A percentile compares a stretch with the other conserved stretches of the same genome.
Evolutionary conservation across 2,113 vertebrate species (phyloP).

Genomic region (Ictalurus punctatus): DNA sequence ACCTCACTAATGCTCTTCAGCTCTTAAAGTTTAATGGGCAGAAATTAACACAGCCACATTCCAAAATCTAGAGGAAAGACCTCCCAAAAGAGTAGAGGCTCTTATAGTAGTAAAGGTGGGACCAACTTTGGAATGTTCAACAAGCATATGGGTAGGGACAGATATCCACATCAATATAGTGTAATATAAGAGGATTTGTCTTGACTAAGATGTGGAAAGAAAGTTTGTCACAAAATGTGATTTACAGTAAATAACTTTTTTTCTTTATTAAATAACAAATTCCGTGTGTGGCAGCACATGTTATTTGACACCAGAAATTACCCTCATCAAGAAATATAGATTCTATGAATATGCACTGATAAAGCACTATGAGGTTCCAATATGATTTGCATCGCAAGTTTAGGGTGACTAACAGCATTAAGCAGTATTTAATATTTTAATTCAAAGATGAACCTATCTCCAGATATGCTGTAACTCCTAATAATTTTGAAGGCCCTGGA

Average conservation of each 20-base stretch:
- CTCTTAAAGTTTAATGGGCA: not conserved
- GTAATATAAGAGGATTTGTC: no score
- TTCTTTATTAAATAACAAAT: not conserved
- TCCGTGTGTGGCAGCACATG: not conserved
- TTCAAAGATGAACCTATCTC: not conserved
- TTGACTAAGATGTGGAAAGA: no score
- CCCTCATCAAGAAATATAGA: not conserved
- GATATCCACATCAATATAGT: no score
- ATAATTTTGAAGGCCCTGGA: not conserved
- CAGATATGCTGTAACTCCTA: not conserved
- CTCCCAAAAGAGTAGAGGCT: not conserved
- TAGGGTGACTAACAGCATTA: not conserved
- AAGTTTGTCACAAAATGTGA: no score
- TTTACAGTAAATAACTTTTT: no score
- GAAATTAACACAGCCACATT: not conserved
- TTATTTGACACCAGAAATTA: not conserved
- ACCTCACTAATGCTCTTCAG: not conserved
- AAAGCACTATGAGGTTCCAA: not conserved
- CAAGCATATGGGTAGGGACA: not conserved
- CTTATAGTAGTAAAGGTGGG: not conserved
- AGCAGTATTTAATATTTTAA: not conserved
- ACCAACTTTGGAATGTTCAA: not conserved
- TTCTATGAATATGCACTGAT: not conserved
- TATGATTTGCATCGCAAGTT: not conserved
- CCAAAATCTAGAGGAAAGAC: not conserved